These are phyloP conservation scores for Drosophila sordidapex DNA, from an alignment of 2,888 invertebrate genomes.

Conservation along the genomic window DNA sequence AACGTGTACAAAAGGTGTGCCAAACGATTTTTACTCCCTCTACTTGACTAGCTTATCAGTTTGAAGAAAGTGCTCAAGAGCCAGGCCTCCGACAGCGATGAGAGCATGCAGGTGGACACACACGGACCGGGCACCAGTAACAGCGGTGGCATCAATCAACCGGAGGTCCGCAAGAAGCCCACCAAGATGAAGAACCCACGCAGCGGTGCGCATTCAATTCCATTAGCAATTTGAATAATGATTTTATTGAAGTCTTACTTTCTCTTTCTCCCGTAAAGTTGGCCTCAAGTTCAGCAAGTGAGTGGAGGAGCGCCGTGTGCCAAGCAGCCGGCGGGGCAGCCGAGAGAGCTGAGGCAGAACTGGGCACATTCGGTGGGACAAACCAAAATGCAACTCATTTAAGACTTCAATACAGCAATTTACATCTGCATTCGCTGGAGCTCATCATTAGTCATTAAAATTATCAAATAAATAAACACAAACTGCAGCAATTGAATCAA, in stretches of 20 bases:
- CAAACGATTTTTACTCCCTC: background rate
- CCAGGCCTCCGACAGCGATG: slow-evolving; percentile 93
- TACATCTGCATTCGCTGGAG: slow-evolving; percentile 21
- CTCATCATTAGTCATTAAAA: slow-evolving; percentile 51
- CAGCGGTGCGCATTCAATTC: slow-evolving; percentile 66
- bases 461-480: slow-evolving; percentile 27
- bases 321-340: slow-evolving; percentile 12
- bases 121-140: slow-evolving; percentile 87
- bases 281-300: slow-evolving; percentile 76
- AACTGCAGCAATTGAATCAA: slow-evolving; percentile 31
- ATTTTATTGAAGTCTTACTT: background rate
- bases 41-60: slow-evolving; percentile 89
- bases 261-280: slow-evolving; percentile 29
- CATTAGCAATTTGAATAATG: background rate
- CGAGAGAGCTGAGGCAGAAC: slow-evolving; percentile 6
- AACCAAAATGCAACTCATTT: slow-evolving; percentile 27
- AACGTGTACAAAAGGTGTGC: background rate
- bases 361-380: slow-evolving; percentile 19
- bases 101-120: slow-evolving; percentile 91
- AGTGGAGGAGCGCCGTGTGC: slow-evolving; percentile 47
- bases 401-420: slow-evolving; percentile 23
- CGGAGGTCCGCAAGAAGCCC: slow-evolving; percentile 83
- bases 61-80: slow-evolving; percentile 95
- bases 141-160: slow-evolving; percentile 55
- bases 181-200: slow-evolving; percentile 83